Evolutionary conservation across 2,888 invertebrate genomes (phyloP).

Genomic region (Biston betularia): DNA sequence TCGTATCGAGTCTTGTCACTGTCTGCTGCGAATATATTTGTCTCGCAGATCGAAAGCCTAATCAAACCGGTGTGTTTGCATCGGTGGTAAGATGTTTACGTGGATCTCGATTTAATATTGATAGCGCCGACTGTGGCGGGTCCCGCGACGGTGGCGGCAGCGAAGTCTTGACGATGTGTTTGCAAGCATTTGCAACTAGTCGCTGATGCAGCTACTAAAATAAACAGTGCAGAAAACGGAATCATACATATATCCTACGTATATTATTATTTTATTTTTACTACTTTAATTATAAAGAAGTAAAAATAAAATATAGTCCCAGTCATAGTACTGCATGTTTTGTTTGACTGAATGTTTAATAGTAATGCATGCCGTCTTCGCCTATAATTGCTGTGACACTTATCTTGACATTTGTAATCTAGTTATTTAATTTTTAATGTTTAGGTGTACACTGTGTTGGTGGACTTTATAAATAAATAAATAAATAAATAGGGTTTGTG

Average conservation of each 20-base stretch:
- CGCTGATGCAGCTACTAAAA: slow-evolving; percentile 30
- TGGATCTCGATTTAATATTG: slow-evolving; percentile 73
- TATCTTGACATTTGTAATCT: no score
- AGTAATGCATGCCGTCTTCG: no score
- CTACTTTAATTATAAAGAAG: no score
- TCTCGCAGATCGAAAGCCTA: slow-evolving; percentile 64
- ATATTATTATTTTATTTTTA: no score
- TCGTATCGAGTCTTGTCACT: neutral
- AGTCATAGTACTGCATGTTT: no score
- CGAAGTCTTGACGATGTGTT: slow-evolving; percentile 45
- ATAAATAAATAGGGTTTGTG: no score
- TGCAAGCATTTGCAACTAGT: slow-evolving; percentile 53
- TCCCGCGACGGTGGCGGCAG: slow-evolving; percentile 28
- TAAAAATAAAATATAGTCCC: no score
- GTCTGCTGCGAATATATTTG: slow-evolving; percentile 39
- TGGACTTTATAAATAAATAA: no score
- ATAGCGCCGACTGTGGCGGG: slow-evolving; percentile 53
- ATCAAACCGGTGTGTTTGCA: slow-evolving; percentile 67
- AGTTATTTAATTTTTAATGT: no score
- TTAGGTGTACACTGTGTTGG: no score
- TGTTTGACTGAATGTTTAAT: no score
- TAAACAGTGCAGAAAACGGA: neutral
- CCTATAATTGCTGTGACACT: no score
- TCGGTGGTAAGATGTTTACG: slow-evolving; percentile 60
- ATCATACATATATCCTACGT: neutral